Percentiles rank a stretch among this genome's conserved stretches.
phyloP scores from a whole-genome alignment of 2,113 vertebrate genomes.

The Cathartes aura region DNA sequence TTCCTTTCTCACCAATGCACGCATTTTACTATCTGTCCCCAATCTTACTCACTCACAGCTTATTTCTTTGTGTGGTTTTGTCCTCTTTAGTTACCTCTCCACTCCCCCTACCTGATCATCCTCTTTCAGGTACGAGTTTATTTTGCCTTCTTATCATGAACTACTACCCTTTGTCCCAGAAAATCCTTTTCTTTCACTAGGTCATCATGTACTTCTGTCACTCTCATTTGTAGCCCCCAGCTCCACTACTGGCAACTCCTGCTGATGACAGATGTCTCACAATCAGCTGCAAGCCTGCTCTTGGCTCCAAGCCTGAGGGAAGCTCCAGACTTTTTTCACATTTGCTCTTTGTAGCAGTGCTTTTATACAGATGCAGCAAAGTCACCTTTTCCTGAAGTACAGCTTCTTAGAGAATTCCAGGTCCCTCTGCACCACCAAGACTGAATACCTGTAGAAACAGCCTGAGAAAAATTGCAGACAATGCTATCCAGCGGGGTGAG shows the following conservation, averaged over 20 bases:
- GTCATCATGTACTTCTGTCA: conserved; percentile 45
- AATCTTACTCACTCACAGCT: background rate
- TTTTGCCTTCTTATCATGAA: background rate
- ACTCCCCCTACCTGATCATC: accelerated
- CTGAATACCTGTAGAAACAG: background rate
- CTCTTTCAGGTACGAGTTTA: background rate
- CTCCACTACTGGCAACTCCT: conserved; percentile 53
- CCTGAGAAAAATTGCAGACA: conserved; percentile 26
- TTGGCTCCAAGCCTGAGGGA: conserved; percentile 49
- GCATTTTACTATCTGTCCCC: background rate
- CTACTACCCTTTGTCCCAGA: conserved; percentile 11
- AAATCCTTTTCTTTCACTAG: conserved; percentile 49
- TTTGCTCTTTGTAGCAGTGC: conserved; percentile 21
- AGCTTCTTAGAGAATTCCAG: conserved; percentile 28
- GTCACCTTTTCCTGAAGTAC: conserved; percentile 34
- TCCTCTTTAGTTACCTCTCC: background rate
- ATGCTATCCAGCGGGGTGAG: background rate
- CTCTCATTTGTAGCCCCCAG: conserved; percentile 41
- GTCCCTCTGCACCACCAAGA: background rate
- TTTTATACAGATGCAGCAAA: conserved; percentile 36
- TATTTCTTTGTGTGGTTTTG: background rate
- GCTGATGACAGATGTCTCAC: conserved; percentile 60
- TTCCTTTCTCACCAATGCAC: background rate
- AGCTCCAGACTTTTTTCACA: conserved; percentile 4
- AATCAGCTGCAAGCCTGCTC: conserved; percentile 38